phyloP scores from a whole-genome alignment of 2,797 vertebrate genomes.

The Hozukius guyotensis region DNA sequence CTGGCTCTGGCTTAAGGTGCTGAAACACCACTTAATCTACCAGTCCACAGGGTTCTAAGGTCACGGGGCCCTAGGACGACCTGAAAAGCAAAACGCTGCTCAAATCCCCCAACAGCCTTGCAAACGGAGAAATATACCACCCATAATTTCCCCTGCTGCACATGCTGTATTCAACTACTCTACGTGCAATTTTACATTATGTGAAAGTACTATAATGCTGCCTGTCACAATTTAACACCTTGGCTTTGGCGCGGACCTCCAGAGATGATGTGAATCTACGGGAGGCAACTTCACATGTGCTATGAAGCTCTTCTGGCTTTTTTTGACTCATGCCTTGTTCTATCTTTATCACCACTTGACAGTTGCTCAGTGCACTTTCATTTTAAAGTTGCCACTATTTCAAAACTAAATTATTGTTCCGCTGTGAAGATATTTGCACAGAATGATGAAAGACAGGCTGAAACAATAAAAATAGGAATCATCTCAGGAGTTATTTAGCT shows the following conservation, averaged over 20 bases:
- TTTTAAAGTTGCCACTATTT: neutral
- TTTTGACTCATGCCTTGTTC: neutral
- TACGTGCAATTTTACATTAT: constrained; percentile 12
- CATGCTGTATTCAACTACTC: constrained; percentile 9
- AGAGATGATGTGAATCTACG: neutral
- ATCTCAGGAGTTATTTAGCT: neutral
- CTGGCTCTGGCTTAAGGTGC: constrained; percentile 65
- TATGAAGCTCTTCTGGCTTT: neutral
- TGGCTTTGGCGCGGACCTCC: constrained; percentile 5
- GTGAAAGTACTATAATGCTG: neutral
- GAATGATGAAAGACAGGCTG: constrained; percentile 4
- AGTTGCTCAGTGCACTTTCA: neutral
- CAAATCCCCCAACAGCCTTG: constrained; percentile 17
- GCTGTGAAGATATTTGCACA: neutral
- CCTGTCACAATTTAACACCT: neutral
- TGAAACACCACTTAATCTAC: constrained; percentile 75
- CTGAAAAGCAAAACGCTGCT: constrained; percentile 31
- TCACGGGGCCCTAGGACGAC: constrained; percentile 40
- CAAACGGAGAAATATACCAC: neutral
- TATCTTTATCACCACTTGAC: neutral
- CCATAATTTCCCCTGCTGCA: constrained; percentile 12
- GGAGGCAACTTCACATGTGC: neutral
- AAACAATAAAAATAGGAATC: neutral
- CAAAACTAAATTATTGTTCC: neutral
- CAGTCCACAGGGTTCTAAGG: constrained; percentile 56